Base-by-base conservation (phyloP, 2,113 vertebrate genomes). In the Ctenomys sociabilis region DNA sequence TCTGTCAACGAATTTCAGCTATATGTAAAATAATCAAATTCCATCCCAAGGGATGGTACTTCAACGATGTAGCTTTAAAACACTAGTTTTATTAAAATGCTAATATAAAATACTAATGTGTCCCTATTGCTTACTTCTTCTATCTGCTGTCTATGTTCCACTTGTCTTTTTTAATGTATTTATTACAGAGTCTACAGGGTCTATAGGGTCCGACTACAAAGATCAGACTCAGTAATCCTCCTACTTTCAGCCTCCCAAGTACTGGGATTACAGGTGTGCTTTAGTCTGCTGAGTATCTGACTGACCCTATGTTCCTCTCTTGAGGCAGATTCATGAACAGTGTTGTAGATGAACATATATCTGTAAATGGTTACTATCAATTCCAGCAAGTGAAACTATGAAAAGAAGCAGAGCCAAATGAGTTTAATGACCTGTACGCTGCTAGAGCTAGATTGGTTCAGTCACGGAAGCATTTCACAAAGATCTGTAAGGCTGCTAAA, bases 1-100 rank as follows among this genome's bases (percentile, higher is more conserved):
- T 90, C 57, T 92, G 49, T 54, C 63, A 37, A 93, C 68, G 66
- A 90, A 88, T 72, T 95, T 95, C 49, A 93, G 63, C 45, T 78
- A 90, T 54, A 92, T 40, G 61, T 72, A 75, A 77, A 90, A 92
- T 70, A 61, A 66, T 75, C n/a, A 92, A 87, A 92, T 84, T 82
- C 30, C 72, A 84, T 70, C 30, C n/a, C 22, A 30, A 75, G 70
- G 32, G 70, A 78, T 85, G 66, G 28, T 64, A n/a, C 43, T 92
- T 86, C 43, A 73, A 52, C 10, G 19, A 82, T 37, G 7, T 26
- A 61, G 40, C 7, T 61, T 26, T 61, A 16, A 72, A 78, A 75
- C 24, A 70, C 22, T 83, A 8, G 43, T 45, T 16, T 94, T 86
- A 72, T 45, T 78, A 28, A 72, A 89, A 85, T 83, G 91, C 72